Conservation (phyloP, 2,888 invertebrate species). For the Caenorhabditis sulstoni region DNA sequence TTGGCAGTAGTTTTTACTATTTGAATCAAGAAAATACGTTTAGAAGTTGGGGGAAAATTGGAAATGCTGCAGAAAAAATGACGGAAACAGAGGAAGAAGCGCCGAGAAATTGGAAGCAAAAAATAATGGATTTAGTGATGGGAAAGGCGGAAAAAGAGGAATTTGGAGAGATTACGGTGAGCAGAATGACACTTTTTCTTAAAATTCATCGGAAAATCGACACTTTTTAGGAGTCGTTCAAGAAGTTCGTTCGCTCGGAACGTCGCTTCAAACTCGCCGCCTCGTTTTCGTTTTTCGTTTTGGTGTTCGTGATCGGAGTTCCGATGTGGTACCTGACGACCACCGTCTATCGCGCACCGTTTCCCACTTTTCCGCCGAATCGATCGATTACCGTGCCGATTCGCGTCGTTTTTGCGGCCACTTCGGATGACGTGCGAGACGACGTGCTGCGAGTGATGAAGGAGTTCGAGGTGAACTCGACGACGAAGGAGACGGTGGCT, state of each 20-base stretch:
- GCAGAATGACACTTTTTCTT: neutral
- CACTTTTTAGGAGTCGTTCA: slow-evolving; percentile 50
- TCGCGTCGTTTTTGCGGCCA: slow-evolving; percentile 26
- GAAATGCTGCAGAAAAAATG: slow-evolving; percentile 3
- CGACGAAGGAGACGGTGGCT: slow-evolving; percentile 25
- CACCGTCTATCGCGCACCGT: slow-evolving; percentile 51
- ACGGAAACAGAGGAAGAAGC: neutral
- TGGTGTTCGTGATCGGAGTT: slow-evolving; percentile 67
- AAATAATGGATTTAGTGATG: slow-evolving; percentile 19
- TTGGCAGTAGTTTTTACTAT: slow-evolving; percentile 7
- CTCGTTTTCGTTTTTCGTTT: slow-evolving; percentile 62
- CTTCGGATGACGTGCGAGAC: neutral
- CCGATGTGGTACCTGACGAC: slow-evolving; percentile 76
- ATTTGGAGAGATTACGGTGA: slow-evolving; percentile 32
- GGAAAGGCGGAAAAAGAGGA: slow-evolving; percentile 31
- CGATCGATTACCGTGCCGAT: slow-evolving; percentile 42
- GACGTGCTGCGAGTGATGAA: slow-evolving; percentile 12
- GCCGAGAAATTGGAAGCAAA: slow-evolving; percentile 13
- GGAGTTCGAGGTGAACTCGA: slow-evolving; percentile 28
- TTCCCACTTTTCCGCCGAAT: slow-evolving; percentile 47
- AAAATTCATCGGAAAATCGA: neutral
- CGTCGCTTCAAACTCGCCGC: slow-evolving; percentile 50
- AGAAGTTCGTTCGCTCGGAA: slow-evolving; percentile 25
- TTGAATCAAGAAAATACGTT: too few relatives aligned
- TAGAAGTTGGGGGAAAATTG: neutral